Evolutionary conservation across 2,113 vertebrate species (phyloP), one percentile per base, ranked within the genome.

Genomic region (Probosciger aterrimus): DNA sequence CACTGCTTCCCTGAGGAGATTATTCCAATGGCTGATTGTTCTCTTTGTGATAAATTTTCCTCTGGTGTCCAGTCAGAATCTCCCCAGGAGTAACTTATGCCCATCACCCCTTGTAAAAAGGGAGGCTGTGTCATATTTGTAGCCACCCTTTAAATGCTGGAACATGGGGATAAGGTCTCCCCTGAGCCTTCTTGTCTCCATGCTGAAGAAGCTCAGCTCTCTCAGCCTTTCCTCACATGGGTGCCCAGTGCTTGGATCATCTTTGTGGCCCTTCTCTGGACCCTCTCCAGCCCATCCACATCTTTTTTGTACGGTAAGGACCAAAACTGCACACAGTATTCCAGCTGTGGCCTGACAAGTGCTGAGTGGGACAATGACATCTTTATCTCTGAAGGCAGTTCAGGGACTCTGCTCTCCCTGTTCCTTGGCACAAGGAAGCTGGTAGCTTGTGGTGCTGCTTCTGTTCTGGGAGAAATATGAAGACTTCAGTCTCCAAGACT

Each of bases 351-450:
- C 33, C 57, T 59, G 57, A 35, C 57, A 59, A 35, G 31, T n/a
- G 20, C 57, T 59, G 33, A n/a, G 20, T 59, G 33, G 33, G 33
- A 24, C 57, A 59, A 15, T 35, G 57, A 59, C 57, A 35, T 24
- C 22, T 35, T 35, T 24, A 16, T 35, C 22, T 59, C 22, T 28
- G 12, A 67, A 50, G 23, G 19, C 11, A 7, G 43, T 19, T 77
- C 8, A 22, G 37, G 18, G 43, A 10, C 17, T 55, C 1, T 0
- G 11, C 2, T 39, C 37, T 82, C 52, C 46, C 28, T 37, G 5
- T 65, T n/a, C 14, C 33, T 53, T 0, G 1, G 2, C 1, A 27
- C 4, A 5, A 41, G 70, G 70, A 25, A 7, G 17, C 25, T 46
- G 68, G 17, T 44, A n/a, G 18, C 68, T 68, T 0, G 0, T 35